Percentiles rank a stretch among this genome's conserved stretches.
Evolutionary conservation across 1,140 invertebrate genomes (phyloP).

Genomic region (Melipona quadrifasciata): DNA sequence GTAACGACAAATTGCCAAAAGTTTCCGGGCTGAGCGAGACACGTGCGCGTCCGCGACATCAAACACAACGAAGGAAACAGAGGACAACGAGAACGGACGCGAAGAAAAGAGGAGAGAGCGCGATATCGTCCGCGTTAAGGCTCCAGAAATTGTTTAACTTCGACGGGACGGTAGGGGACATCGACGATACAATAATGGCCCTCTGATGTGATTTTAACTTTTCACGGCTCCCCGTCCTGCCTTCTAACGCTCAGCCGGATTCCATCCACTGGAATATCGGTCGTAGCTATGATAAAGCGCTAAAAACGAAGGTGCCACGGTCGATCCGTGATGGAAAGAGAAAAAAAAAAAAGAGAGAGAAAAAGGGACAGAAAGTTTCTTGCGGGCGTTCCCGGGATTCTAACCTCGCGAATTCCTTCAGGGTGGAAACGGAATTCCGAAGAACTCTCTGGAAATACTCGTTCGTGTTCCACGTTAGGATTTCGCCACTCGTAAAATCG

Average conservation of each 20-base stretch:
- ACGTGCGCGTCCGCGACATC: conserved; percentile 60
- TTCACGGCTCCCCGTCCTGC: conserved; percentile 54
- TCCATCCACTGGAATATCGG: conserved; percentile 66
- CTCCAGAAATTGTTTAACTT: conserved; percentile 75
- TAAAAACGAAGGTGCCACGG: conserved; percentile 61
- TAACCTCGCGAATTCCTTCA: conserved; percentile 60
- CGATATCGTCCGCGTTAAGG: conserved; percentile 55
- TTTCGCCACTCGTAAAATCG: conserved; percentile 20
- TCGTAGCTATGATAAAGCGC: conserved; percentile 55
- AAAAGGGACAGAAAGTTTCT: conserved; percentile 57
- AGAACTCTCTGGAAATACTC: conserved; percentile 47
- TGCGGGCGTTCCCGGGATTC: conserved; percentile 50
- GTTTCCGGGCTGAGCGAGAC: conserved; percentile 64
- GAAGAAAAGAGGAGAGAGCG: conserved; percentile 30
- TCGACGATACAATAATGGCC: conserved; percentile 72
- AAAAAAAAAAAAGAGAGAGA: background rate
- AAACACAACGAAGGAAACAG: conserved; percentile 38
- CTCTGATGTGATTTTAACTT: conserved; percentile 74
- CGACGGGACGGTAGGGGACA: conserved; percentile 56
- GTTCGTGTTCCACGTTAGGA: conserved; percentile 21
- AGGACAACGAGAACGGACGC: conserved; percentile 4
- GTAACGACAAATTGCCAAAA: conserved; percentile 68
- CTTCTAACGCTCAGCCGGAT: conserved; percentile 47
- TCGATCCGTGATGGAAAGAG: background rate
- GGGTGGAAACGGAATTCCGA: conserved; percentile 62